Evolutionary conservation across 2,888 invertebrate genomes (phyloP).

Genomic region (Patella caerulea): DNA sequence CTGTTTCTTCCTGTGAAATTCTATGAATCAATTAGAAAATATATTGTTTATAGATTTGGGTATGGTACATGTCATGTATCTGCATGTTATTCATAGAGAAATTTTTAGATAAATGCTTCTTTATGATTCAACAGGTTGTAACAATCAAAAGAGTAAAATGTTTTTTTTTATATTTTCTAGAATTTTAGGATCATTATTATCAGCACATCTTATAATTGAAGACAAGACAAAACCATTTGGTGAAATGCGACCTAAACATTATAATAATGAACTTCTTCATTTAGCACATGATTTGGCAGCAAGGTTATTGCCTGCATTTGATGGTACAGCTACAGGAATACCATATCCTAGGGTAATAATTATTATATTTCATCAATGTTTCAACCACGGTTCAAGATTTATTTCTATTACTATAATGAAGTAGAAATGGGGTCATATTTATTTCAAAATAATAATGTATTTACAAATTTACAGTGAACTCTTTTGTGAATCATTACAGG

Average conservation of each 20-base stretch:
- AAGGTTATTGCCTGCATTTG: slow-evolving; percentile 77
- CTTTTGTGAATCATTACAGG: no score
- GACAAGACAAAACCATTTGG: slow-evolving; percentile 76
- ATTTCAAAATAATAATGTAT: no score
- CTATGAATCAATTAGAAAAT: no score
- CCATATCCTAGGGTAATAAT: slow-evolving; percentile 73
- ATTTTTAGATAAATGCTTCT: not conserved
- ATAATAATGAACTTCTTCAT: slow-evolving; percentile 75
- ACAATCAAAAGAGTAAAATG: not conserved
- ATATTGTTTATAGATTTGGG: no score
- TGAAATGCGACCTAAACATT: slow-evolving; percentile 72
- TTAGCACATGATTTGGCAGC: slow-evolving; percentile 78
- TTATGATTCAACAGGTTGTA: not conserved
- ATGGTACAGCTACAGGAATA: slow-evolving; percentile 76
- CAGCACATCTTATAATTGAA: slow-evolving; percentile 77
- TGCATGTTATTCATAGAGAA: not conserved
- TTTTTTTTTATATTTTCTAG: slow-evolving; percentile 63
- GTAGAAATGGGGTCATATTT: no score
- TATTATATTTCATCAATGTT: no score
- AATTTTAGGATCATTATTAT: slow-evolving; percentile 76
- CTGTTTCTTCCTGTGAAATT: no score
- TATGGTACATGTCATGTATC: not conserved
- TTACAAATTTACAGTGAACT: no score
- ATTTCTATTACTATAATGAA: no score
- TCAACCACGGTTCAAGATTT: no score